Percentiles rank a stretch among this genome's conserved stretches.
These are phyloP conservation scores for Eupeodes corollae DNA, from an alignment of 1,140 invertebrate genomes.

Conservation along the genomic window DNA sequence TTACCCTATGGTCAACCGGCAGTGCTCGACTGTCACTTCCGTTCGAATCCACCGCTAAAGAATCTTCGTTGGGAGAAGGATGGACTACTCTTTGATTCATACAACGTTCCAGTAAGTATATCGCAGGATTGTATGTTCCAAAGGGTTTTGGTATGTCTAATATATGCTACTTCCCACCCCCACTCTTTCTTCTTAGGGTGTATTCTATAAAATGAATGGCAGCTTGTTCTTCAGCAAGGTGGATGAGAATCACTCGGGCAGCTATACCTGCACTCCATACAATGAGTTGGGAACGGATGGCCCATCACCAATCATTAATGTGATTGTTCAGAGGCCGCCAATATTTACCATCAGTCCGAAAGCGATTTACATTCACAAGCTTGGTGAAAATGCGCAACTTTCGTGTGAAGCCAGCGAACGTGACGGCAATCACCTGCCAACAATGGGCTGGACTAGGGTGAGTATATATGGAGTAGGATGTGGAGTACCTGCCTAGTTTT, in stretches of 20 bases:
- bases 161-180: background rate
- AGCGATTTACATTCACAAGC: conserved; percentile 66
- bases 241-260: conserved; percentile 63
- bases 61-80: conserved; percentile 91
- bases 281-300: conserved; percentile 79
- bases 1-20: conserved; percentile 82
- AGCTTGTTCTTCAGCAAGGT: conserved; percentile 74
- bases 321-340: conserved; percentile 78
- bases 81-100: conserved; percentile 81
- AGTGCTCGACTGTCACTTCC: conserved; percentile 81
- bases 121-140: background rate
- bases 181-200: conserved; percentile 42
- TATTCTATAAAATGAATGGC: conserved; percentile 75
- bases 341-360: conserved; percentile 64
- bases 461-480: conserved; percentile 17
- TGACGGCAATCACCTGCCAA: conserved; percentile 56
- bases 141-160: background rate
- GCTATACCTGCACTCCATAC: conserved; percentile 85
- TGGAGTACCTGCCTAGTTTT: background rate
- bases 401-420: conserved; percentile 70
- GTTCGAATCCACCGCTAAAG: conserved; percentile 85
- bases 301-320: conserved; percentile 71
- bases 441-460: conserved; percentile 80
- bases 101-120: conserved; percentile 53
- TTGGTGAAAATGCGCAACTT: conserved; percentile 70